phyloP scores from a whole-genome alignment of 2,113 vertebrate genomes.

The Glaucidium brasilianum region DNA sequence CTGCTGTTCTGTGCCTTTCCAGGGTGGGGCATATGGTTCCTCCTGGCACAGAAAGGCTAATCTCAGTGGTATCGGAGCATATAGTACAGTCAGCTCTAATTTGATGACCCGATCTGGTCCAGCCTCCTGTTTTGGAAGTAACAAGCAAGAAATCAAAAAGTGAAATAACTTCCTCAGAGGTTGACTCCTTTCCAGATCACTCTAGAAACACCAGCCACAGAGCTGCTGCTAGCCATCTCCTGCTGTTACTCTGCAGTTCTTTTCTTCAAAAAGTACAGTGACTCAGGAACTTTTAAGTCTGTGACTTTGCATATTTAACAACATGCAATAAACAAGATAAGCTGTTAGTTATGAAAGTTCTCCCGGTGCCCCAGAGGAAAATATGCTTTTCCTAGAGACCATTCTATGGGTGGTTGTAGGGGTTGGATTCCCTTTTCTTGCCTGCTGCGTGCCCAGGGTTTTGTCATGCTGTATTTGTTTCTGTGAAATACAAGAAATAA shows the following conservation, averaged over 20 bases:
- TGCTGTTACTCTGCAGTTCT: neutral
- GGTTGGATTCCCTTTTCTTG: neutral
- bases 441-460: neutral
- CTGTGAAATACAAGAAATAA: neutral
- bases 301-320: too few relatives aligned
- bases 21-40: neutral
- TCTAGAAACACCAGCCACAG: neutral
- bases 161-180: neutral
- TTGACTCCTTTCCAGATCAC: neutral
- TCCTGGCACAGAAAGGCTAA: rapidly evolving
- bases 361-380: neutral
- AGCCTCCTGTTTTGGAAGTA: neutral
- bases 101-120: neutral
- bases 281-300: too few relatives aligned
- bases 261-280: too few relatives aligned
- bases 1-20: neutral
- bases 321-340: neutral
- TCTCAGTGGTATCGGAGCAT: neutral
- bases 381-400: neutral
- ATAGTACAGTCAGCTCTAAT: neutral
- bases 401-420: too few relatives aligned
- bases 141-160: neutral
- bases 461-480: neutral
- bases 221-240: neutral
- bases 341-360: neutral